phyloP scores from a whole-genome alignment of 1,140 invertebrate species.

The Oryctes rhinoceros region DNA sequence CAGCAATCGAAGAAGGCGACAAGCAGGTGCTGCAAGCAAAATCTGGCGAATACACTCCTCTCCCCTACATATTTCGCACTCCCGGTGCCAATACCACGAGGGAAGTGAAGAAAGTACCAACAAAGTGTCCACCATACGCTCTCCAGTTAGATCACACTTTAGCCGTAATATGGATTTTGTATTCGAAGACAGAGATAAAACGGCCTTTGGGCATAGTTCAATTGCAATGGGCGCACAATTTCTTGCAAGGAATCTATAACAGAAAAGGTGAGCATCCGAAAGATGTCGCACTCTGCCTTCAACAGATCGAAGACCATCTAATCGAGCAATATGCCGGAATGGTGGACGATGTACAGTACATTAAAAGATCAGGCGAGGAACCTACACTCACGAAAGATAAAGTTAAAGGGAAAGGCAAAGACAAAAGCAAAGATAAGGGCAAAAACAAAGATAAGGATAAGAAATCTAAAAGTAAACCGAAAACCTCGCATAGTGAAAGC shows the following conservation, averaged over 20 bases:
- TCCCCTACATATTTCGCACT: slow-evolving; percentile 49
- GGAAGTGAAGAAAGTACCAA: slow-evolving; percentile 5
- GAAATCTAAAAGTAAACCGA: background rate
- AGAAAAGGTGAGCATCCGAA: slow-evolving; percentile 50
- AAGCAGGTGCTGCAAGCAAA: background rate
- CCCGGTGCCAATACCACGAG: background rate
- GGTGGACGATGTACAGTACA: slow-evolving; percentile 45
- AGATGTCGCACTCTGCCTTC: slow-evolving; percentile 56
- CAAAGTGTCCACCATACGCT: slow-evolving; percentile 55
- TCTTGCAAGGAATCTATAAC: slow-evolving; percentile 53
- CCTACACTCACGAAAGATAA: slow-evolving; percentile 2
- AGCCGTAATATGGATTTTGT: slow-evolving; percentile 58
- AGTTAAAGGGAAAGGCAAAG: background rate
- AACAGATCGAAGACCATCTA: slow-evolving; percentile 54
- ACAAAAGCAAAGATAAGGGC: background rate
- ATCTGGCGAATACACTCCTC: slow-evolving; percentile 44
- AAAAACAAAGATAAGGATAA: background rate
- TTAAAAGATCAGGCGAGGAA: background rate
- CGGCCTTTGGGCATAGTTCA: slow-evolving; percentile 53
- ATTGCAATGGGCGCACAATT: slow-evolving; percentile 57
- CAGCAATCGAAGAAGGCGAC: background rate
- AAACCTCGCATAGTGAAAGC: background rate
- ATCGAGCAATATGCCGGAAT: slow-evolving; percentile 55
- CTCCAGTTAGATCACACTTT: slow-evolving; percentile 57
- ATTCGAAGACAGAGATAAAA: slow-evolving; percentile 44